phyloP scores from a whole-genome alignment of 2,888 invertebrate species.

The Macaria notata region DNA sequence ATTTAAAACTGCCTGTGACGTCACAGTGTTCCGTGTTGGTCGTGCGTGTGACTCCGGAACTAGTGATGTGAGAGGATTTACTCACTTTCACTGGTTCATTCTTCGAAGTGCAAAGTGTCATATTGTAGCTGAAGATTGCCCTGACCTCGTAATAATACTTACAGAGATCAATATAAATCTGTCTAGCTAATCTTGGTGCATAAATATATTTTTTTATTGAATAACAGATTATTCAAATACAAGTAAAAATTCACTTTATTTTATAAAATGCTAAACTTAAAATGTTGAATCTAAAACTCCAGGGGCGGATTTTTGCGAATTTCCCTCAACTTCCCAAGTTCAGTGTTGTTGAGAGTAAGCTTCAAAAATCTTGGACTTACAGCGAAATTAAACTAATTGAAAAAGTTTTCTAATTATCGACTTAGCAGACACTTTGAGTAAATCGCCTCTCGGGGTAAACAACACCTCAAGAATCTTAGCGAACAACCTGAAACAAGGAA shows the following conservation, averaged over 20 bases:
- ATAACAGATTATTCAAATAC: neutral
- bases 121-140: too few relatives aligned
- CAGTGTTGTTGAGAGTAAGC: conserved; percentile 57
- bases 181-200: too few relatives aligned
- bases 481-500: conserved; percentile 4
- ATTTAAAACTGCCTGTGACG: conserved; percentile 68
- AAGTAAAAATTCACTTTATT: neutral
- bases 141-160: too few relatives aligned
- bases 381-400: conserved; percentile 80
- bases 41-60: conserved; percentile 41
- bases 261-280: conserved; percentile 1
- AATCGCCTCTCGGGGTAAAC: conserved; percentile 80
- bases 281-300: conserved; percentile 12
- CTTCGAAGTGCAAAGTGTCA: too few relatives aligned
- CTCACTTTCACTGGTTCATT: too few relatives aligned
- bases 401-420: conserved; percentile 82
- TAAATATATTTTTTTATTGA: too few relatives aligned
- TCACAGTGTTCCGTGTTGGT: conserved; percentile 46
- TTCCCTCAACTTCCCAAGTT: conserved; percentile 40
- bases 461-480: conserved; percentile 70
- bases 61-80: neutral
- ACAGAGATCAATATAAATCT: too few relatives aligned
- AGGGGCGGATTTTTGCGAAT: conserved; percentile 11
- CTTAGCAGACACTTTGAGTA: conserved; percentile 79
- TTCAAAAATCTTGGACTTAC: conserved; percentile 76